Evolutionary conservation across 2,888 invertebrate genomes (phyloP), one percentile per base, ranked within the genome.

Genomic region (Parnassius apollo): DNA sequence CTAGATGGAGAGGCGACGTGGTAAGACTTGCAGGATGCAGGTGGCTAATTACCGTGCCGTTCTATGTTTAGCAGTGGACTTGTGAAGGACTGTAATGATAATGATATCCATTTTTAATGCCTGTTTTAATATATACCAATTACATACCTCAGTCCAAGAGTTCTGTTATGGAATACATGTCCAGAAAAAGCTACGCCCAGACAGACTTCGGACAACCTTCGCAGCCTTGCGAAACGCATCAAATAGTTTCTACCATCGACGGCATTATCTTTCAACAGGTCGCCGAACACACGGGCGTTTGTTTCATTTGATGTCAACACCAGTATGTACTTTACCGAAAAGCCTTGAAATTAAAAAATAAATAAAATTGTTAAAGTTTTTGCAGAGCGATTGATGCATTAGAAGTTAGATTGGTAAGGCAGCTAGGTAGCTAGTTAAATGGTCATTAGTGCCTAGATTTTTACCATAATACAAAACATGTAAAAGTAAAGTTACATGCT

Each of bases 121-220:
- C 18, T 18, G 18, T 18, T 18, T 18, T 18, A 18, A 18, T 18
- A 18, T 2, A 35, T 1, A 35, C 7, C 7, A 49, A 13, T 13
- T 13, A 48, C 13, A 7, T 7, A 89, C 90, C 90, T 90, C 55
- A 90, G 69, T 3, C 90, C 90, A 48, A 90, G 75, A n/a, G 90
- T 90, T 59, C 87, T 80, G 57, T 91, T 88, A 62, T 83, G 74
- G 61, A 93, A 93, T 1, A 91, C 87, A 58, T 91, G 91, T 9
- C 92, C 92, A 0, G 93, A 92, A 72, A 93, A 93, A 0, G 90
- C 89, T 0, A 93, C 83, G 0, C 93, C 93, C 7, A 93, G 76
- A 62, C 93, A 93, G 45, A 93, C 92, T 65, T 92, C 90, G 2
- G 86, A 85, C 2, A 93, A 73, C 0, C 91, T 77, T 1, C 88